These are phyloP conservation scores for Pterois miles DNA, from an alignment of 2,797 vertebrate genomes.

Conservation along the genomic window DNA sequence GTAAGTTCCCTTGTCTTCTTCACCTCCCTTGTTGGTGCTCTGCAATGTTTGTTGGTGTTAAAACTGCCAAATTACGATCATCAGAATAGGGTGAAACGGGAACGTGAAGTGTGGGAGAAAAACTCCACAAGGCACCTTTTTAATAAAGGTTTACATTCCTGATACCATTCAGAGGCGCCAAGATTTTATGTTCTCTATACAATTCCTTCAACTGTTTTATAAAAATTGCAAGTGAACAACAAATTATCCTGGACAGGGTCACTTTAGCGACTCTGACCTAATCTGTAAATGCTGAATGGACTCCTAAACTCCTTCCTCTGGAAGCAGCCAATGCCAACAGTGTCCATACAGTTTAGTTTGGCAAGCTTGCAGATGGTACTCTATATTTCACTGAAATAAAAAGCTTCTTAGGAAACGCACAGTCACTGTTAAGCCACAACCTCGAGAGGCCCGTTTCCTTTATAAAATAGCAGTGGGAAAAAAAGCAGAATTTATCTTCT, in stretches of 20 bases:
- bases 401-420: neutral
- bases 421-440: neutral
- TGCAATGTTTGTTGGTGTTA: neutral
- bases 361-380: neutral
- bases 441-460: neutral
- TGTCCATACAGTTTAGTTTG: neutral
- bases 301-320: rapidly evolving
- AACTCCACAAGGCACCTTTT: neutral
- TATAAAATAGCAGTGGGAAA: neutral
- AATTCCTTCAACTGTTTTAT: too few species aligned
- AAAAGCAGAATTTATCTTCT: neutral
- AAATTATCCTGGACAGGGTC: too few species aligned
- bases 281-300: too few species aligned
- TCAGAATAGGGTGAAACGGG: neutral
- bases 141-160: too few species aligned
- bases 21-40: neutral
- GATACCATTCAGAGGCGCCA: too few species aligned
- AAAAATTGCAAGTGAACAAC: too few species aligned
- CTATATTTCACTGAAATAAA: too few species aligned
- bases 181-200: too few species aligned
- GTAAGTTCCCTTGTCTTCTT: neutral
- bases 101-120: neutral
- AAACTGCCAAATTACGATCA: neutral
- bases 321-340: slow-evolving; percentile 4
- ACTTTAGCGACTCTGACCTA: too few species aligned